Evolutionary conservation across 2,797 vertebrate species (phyloP).

Genomic region (Pteropus rufus): DNA sequence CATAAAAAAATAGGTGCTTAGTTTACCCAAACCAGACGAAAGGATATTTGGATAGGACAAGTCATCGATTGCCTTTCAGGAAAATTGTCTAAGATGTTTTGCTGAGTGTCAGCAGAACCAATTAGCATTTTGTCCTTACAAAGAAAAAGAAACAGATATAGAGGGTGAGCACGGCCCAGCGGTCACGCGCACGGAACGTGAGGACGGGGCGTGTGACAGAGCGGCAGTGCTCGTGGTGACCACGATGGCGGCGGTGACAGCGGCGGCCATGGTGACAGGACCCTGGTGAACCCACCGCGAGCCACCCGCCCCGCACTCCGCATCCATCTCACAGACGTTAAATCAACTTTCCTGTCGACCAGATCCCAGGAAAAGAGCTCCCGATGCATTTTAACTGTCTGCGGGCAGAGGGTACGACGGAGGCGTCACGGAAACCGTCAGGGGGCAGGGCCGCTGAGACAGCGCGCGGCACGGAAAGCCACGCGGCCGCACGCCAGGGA

Average conservation of each 20-base stretch:
- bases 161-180: not conserved
- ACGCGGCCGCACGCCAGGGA: not conserved
- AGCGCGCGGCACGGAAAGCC: not conserved
- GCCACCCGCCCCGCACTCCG: accelerated
- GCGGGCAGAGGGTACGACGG: not conserved
- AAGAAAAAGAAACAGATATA: not conserved
- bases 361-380: not conserved
- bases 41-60: not conserved
- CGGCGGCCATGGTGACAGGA: not conserved
- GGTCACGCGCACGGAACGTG: not conserved
- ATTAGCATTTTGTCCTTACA: not conserved
- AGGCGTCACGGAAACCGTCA: not conserved
- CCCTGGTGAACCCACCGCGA: not conserved
- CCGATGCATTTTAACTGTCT: conserved; percentile 13
- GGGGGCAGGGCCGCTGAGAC: conserved; percentile 4
- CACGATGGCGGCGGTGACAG: no score
- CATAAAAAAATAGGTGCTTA: not conserved
- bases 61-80: not conserved
- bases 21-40: not conserved
- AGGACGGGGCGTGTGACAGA: not conserved
- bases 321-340: not conserved
- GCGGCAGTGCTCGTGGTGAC: not conserved
- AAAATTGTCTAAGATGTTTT: not conserved
- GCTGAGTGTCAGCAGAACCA: not conserved
- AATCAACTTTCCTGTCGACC: not conserved